A percentile compares a stretch with the other conserved stretches of the same genome.
These are phyloP conservation scores for Novumbra hubbsi DNA, from an alignment of 2,797 vertebrate species.

Conservation along the genomic window DNA sequence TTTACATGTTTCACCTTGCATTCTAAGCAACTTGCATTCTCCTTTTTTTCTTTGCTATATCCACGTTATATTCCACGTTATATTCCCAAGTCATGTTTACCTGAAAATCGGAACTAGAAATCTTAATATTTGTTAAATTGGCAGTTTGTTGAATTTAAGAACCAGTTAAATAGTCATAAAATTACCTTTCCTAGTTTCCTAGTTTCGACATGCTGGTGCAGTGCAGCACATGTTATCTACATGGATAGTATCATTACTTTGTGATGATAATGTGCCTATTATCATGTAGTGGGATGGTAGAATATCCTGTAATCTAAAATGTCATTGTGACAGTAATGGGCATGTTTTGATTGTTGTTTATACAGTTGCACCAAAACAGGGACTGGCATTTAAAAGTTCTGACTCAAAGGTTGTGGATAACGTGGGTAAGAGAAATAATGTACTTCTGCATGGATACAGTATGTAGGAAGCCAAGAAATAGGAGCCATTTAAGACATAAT, in stretches of 20 bases:
- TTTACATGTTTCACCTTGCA: too few species aligned
- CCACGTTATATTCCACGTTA: background rate
- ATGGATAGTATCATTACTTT: background rate
- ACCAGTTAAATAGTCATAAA: too few species aligned
- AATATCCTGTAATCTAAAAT: slow-evolving; percentile 6
- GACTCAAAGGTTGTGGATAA: slow-evolving; percentile 15
- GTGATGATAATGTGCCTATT: too few species aligned
- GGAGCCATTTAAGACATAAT: slow-evolving; percentile 22
- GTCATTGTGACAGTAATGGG: slow-evolving; percentile 16
- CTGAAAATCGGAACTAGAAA: too few species aligned
- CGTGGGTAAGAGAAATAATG: slow-evolving; percentile 21
- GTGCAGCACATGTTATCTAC: too few species aligned
- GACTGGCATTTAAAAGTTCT: background rate
- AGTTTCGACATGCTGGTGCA: too few species aligned
- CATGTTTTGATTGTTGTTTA: slow-evolving; percentile 22
- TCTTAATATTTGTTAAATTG: too few species aligned
- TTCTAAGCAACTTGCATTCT: background rate
- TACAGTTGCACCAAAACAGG: slow-evolving; percentile 13
- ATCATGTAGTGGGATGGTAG: background rate
- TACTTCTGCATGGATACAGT: slow-evolving; percentile 20
- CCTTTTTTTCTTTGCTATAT: background rate
- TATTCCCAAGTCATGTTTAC: too few species aligned
- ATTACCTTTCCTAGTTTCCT: too few species aligned
- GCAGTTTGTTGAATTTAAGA: too few species aligned
- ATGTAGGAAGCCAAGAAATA: slow-evolving; percentile 12